Base-by-base conservation (phyloP, 2,797 vertebrate genomes). In the Galagoides demidoff region DNA sequence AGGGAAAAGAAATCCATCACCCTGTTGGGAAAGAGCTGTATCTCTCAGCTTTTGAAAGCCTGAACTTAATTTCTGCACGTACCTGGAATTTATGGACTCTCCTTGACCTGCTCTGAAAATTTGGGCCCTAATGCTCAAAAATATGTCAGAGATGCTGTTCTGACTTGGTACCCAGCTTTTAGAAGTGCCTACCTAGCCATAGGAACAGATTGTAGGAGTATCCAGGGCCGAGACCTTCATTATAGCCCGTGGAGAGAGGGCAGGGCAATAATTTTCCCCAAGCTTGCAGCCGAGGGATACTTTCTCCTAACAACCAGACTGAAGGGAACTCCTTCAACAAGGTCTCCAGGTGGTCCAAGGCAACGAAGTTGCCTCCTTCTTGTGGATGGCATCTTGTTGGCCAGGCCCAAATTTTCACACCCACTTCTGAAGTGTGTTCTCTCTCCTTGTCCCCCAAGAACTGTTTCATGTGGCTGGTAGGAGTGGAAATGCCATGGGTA, bases 401-500 rank as follows among this genome's bases (percentile, higher is more conserved):
- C 85, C 89, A 95, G 96, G 81, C 76, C 66, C 61, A 52, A 17
- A 57, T 91, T 87, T 96, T 95, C 95, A 93, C 95, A 94, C 79
- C 84, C 94, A 90, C 89, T 97, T 95, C 87, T 94, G 77, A 94
- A 87, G 49, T 64, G 27, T 61, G 71, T 52, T 71, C 68, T 86
- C 49, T 59, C 68, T 92, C 89, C 7, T 5, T 82, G 45, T 81
- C 39, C 61, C 91, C 76, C 27, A 23, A 23, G 49, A 85, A n/a
- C 43, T 25, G 64, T 97, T 96, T 97, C 93, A 97, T 97, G 96
- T 96, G 97, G 97, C 84, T 94, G 10, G 0, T 1, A 20, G 92
- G 89, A 92, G 66, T 91, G 96, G 86, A 93, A 95, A 88, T 68
- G 7, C 79, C 91, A 14, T 0, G 27, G 39, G 90, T 49, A 76